A percentile compares a stretch with the other conserved stretches of the same genome.
Conservation (phyloP, 1,140 invertebrate species). For the Trypoxylus dichotomus region DNA sequence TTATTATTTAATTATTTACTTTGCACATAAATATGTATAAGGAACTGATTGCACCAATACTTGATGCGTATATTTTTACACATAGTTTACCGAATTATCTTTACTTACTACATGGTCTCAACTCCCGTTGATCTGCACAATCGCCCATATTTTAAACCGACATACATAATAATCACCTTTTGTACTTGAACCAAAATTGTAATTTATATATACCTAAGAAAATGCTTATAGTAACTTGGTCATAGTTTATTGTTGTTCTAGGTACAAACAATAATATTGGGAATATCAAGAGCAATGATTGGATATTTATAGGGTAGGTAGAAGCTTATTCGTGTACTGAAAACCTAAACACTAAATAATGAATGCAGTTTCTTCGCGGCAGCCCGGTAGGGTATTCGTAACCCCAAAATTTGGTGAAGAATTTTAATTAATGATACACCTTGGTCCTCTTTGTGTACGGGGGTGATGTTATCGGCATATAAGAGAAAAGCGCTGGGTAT, state of each 20-base stretch:
- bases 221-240: not conserved
- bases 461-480: not conserved
- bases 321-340: not conserved
- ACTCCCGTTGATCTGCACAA: too few species aligned
- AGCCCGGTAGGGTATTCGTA: not conserved
- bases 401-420: not conserved
- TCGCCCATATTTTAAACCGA: too few species aligned
- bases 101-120: too few species aligned
- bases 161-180: too few species aligned
- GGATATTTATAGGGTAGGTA: not conserved
- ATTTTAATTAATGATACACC: slow-evolving; percentile 16
- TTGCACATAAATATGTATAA: too few species aligned
- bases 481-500: not conserved
- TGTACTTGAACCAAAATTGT: too few species aligned
- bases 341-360: not conserved
- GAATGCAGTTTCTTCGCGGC: not conserved
- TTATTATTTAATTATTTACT: too few species aligned
- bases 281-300: not conserved
- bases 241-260: not conserved
- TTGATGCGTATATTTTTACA: too few species aligned
- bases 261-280: not conserved
- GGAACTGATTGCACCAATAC: too few species aligned
- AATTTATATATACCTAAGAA: too few species aligned
- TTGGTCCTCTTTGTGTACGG: slow-evolving; percentile 4
- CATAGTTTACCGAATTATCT: too few species aligned